Percentiles rank a stretch among this genome's conserved stretches.
Conservation (phyloP, 30 jellyfish, hydroid and myxozoan species). For the Chironex yamaguchii region DNA sequence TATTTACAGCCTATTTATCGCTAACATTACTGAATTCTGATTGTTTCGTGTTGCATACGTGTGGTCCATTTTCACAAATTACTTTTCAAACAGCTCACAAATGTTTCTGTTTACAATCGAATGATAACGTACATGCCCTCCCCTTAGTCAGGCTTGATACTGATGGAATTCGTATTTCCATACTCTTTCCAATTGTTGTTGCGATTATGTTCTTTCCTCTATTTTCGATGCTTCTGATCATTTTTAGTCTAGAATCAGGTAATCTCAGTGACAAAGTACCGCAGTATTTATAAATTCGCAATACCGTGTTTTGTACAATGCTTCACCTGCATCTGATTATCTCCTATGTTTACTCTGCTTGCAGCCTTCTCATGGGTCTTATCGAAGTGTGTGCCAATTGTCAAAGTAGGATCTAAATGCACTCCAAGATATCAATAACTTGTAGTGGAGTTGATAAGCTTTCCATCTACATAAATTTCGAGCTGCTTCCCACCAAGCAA, state of each 20-base stretch:
- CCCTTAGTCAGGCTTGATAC: neutral
- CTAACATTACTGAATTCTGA: neutral
- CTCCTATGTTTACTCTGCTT: conserved; percentile 60
- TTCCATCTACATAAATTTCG: neutral
- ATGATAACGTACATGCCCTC: conserved; percentile 26
- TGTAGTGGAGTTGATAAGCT: conserved; percentile 31
- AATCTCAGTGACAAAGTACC: conserved; percentile 51
- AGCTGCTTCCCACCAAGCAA: neutral
- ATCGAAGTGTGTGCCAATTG: conserved; percentile 28
- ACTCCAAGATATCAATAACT: conserved; percentile 51
- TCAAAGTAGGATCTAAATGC: conserved; percentile 68
- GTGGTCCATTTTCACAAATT: neutral
- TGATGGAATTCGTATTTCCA: neutral
- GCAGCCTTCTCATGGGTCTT: conserved; percentile 22
- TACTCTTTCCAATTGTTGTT: conserved; percentile 4
- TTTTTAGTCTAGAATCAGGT: conserved; percentile 44
- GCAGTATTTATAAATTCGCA: conserved; percentile 54
- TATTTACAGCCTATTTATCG: too few species aligned
- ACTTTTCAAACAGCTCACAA: neutral
- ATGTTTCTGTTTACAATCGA: conserved; percentile 21
- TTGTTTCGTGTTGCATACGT: neutral
- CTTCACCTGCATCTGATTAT: conserved; percentile 22
- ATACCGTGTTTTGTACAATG: conserved; percentile 54
- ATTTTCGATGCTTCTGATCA: conserved; percentile 53
- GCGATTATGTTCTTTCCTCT: conserved; percentile 57